Conservation (phyloP, 2,888 invertebrate species). For the Agrypnus murinus region DNA sequence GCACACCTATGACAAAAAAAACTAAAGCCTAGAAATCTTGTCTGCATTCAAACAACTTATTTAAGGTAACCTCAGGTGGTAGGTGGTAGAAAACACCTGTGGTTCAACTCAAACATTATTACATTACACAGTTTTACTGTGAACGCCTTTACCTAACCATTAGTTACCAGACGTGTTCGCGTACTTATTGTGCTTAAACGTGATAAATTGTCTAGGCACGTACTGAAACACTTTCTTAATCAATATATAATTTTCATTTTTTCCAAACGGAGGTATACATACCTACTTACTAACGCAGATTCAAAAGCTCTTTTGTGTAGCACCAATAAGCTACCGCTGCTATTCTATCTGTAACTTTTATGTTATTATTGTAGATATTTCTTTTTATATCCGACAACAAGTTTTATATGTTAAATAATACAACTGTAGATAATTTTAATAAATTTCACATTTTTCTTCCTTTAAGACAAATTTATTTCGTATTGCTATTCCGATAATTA, state of each 20-base stretch:
- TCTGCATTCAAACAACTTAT: conserved; percentile 40
- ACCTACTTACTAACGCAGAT: too few species aligned
- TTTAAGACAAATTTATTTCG: conserved; percentile 1
- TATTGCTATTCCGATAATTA: neutral
- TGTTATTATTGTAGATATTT: too few species aligned
- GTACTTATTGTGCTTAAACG: conserved; percentile 30
- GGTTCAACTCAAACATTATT: conserved; percentile 42
- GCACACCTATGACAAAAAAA: neutral
- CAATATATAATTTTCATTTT: neutral
- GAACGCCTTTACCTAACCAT: conserved; percentile 29
- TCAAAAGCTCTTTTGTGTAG: too few species aligned
- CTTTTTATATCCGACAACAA: too few species aligned
- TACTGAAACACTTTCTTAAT: conserved; percentile 8
- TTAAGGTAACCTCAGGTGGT: conserved; percentile 39
- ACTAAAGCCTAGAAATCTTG: conserved; percentile 17
- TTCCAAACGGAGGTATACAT: neutral
- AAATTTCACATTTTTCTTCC: conserved; percentile 29
- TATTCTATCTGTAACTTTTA: too few species aligned
- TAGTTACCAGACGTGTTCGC: conserved; percentile 28
- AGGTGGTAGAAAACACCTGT: conserved; percentile 44
- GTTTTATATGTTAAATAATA: too few species aligned
- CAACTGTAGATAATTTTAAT: conserved; percentile 9
- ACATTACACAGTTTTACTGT: conserved; percentile 38
- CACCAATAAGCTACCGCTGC: too few species aligned
- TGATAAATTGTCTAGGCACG: conserved; percentile 33